Percentiles rank a stretch among this genome's conserved stretches.
Evolutionary conservation across 2,888 invertebrate genomes (phyloP).

Genomic region (Magallana nippona): DNA sequence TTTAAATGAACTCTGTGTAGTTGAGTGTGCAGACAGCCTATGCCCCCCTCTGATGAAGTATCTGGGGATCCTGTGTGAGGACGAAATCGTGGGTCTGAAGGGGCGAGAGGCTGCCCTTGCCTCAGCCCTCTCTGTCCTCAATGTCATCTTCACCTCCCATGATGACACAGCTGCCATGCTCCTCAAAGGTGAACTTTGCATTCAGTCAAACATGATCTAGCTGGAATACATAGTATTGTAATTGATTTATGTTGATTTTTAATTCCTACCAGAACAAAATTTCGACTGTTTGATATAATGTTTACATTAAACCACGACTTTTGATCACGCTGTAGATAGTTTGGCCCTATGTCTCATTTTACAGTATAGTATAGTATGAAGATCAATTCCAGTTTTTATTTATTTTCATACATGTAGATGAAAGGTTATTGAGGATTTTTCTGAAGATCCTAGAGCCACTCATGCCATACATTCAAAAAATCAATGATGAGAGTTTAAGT

Average conservation of each 20-base stretch:
- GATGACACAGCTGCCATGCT: conserved; percentile 49
- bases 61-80: conserved; percentile 70
- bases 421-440: conserved; percentile 67
- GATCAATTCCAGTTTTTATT: background rate
- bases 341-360: too few species aligned
- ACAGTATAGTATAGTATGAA: background rate
- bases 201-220: background rate
- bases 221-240: background rate
- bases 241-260: background rate
- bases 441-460: conserved; percentile 73
- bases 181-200: conserved; percentile 50
- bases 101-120: conserved; percentile 66
- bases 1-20: conserved; percentile 50
- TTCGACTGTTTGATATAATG: too few species aligned
- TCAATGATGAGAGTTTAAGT: background rate
- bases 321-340: too few species aligned
- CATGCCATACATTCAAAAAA: conserved; percentile 60
- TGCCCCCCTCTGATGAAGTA: conserved; percentile 67
- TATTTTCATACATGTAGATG: conserved; percentile 58
- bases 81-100: conserved; percentile 73
- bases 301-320: too few species aligned
- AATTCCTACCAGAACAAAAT: too few species aligned
- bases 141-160: conserved; percentile 62
- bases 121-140: conserved; percentile 72
- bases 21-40: conserved; percentile 60